Base-by-base conservation (phyloP, 1,140 invertebrate genomes). In the Drosophila ananassae region DNA sequence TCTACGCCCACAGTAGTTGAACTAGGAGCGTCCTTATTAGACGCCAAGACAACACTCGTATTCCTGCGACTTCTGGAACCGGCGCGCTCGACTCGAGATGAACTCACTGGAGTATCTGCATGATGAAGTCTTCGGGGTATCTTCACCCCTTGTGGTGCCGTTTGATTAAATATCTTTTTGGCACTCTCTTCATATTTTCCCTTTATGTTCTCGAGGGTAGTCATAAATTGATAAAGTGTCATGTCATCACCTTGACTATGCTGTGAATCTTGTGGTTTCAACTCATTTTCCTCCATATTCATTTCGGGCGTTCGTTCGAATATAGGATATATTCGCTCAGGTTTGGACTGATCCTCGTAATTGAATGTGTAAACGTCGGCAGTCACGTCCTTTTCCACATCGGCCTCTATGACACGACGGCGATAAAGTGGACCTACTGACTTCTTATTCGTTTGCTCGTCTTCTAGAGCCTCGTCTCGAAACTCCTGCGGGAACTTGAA, bases 401-500 rank as follows among this genome's bases (percentile, higher is more conserved):
- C 2, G 4, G n/a, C 2, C 0, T 55, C 58, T 1, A 2, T 17
- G 1, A 12, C 1, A 2, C 60, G 73, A 9, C 71, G 52, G n/a
- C 10, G 66, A 9, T 2, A 58, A 4, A n/a, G 30, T 58, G 13
- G 17, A 7, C 24, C 4, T 6, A 44, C 30, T 8, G 8, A 0
- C 32, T 51, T 62, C 6, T 37, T 58, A 6, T 13, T 17, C 4
- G 39, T 10, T 25, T 44, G n/a, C 6, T 64, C 68, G 0, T 66
- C 61, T 0, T 17, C 3, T 5, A 37, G 1, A 12, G 58, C 55
- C 1, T 83, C 81, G 7, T 46, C 17, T 1, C 22, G 50, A 3
- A 90, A 77, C 41, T 91, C 90, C 3, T 34, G 10, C 2, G 90
- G 90, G 17, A 91, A 89, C 55, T 84, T 91, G 3, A 84, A 84